A percentile compares a stretch with the other conserved stretches of the same genome.
Conservation (phyloP, 2,797 vertebrate genomes). For the Urocyon cinereoargenteus region DNA sequence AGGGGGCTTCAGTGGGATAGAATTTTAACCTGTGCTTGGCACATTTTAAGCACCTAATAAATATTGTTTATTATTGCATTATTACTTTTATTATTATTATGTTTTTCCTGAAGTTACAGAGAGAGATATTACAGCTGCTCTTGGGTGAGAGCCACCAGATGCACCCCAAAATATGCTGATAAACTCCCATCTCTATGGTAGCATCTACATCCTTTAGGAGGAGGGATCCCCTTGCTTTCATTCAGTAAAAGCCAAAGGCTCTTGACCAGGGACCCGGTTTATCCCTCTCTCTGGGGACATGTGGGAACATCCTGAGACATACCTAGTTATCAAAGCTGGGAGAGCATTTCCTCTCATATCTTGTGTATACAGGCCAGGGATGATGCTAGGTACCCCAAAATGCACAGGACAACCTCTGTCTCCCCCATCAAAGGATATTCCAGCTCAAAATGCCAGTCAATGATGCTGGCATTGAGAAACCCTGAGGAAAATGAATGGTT, state of each 20-base stretch:
- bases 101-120: background rate
- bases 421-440: background rate
- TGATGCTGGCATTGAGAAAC: background rate
- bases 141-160: background rate
- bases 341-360: background rate
- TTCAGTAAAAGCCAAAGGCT: too few species aligned
- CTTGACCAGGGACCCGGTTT: background rate
- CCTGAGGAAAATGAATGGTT: background rate
- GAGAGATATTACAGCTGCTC: too few species aligned
- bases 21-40: background rate
- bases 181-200: accelerated
- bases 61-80: background rate
- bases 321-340: too few species aligned
- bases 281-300: background rate
- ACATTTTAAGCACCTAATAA: too few species aligned
- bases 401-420: accelerated
- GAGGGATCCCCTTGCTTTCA: background rate
- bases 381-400: accelerated
- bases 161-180: accelerated
- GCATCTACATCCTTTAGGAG: background rate
- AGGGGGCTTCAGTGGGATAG: background rate
- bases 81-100: background rate
- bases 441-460: background rate
- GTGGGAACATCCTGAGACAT: background rate
- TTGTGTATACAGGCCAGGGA: accelerated